Base-by-base conservation (phyloP, 1,140 invertebrate species). In the Sycophila sp. region DNA sequence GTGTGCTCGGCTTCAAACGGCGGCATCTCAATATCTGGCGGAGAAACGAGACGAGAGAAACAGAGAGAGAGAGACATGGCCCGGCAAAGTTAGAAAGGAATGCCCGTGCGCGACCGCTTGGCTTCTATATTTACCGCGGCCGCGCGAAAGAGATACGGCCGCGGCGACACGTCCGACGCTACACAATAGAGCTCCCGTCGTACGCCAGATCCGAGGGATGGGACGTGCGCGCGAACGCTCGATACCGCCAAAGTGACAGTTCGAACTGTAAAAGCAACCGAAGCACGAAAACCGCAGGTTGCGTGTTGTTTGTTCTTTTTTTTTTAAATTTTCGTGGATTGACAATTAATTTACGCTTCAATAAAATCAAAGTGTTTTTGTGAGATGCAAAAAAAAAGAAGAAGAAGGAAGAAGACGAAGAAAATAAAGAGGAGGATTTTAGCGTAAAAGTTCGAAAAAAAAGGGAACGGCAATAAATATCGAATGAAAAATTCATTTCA, bases 251-350 rank as follows among this genome's bases (percentile, higher is more conserved):
- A 45, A 17, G 64, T 22, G 24, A 34, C 55, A n/a, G n/a, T n/a
- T n/a, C 28, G 28, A 22, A 38, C 11, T n/a, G n/a, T 8, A 28
- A 11, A 17, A 38, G 55, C 22, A 65, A 19, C 51, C 67, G 36
- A 22, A 38, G 34, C 59, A 56, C 67, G 62, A 78, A 80, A 78
- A 78, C 78, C 76, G 75, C 5, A 7, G 19, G 47, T 19, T 22
- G 24, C 6, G 22, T 10, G 5, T 47, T 17, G 2, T 22, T n/a
- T n/a, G 2, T 17, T 7, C 45, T 13, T 30, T 53, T 53, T 53
- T 53, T 53, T 26, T 51, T 26, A 8, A n/a, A 4, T 0, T 0
- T 32, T 19, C 28, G 51, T 0, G 51, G 28, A 55, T 42, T 51
- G 19, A 51, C 24, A 51, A 26, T n/a, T n/a, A n/a, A n/a, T n/a